These are phyloP conservation scores for Spheniscus mendiculus DNA, from an alignment of 2,113 vertebrate species.

Conservation along the genomic window DNA sequence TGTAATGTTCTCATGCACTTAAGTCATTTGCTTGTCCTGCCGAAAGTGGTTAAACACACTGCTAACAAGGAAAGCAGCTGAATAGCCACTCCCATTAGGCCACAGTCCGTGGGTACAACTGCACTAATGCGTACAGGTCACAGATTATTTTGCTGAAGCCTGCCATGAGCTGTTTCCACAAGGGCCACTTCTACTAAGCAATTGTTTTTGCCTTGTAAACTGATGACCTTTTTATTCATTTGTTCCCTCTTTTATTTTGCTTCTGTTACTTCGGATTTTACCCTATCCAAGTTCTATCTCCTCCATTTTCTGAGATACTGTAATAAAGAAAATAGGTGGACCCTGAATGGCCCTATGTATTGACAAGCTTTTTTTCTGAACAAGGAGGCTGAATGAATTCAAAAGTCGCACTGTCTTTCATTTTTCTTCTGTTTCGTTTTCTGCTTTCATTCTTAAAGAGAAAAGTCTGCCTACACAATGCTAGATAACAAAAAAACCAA, in stretches of 20 bases:
- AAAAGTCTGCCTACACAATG: not conserved
- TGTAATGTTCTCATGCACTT: not conserved
- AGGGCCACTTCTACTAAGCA: not conserved
- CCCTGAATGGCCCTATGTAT: not conserved
- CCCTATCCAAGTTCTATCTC: not conserved
- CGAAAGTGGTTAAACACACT: not conserved
- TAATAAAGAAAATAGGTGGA: not conserved
- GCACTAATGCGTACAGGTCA: not conserved
- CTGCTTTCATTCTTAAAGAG: not conserved
- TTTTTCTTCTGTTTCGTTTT: not conserved
- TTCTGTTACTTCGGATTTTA: not conserved
- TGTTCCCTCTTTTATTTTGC: not conserved
- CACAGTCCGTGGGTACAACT: not conserved
- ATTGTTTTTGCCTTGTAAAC: not conserved
- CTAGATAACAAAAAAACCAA: not conserved
- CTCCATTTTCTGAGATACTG: not conserved
- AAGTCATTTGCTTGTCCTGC: not conserved
- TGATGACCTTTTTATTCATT: not conserved
- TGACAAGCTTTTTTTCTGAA: not conserved
- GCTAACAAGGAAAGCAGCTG: not conserved
- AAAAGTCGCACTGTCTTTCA: rapidly evolving
- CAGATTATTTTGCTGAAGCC: not conserved
- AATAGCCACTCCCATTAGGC: not conserved
- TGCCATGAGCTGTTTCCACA: not conserved
- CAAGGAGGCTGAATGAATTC: not conserved